phyloP scores from a whole-genome alignment of 1,140 invertebrate species.

The Anoplolepis gracilipes region DNA sequence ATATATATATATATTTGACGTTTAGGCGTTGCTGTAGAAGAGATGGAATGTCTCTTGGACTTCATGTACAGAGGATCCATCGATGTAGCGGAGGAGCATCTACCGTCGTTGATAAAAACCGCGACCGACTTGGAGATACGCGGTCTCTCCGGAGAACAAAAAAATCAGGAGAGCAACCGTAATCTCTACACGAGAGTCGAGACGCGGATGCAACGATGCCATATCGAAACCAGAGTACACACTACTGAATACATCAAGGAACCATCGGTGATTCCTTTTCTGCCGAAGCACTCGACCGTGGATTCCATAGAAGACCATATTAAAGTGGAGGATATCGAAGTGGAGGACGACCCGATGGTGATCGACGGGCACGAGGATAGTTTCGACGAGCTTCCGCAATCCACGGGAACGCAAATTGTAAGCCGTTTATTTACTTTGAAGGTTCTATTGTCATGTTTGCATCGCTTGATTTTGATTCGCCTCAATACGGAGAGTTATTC shows the following conservation, averaged over 20 bases:
- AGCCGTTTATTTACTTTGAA: slow-evolving; percentile 16
- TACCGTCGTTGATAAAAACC: slow-evolving; percentile 89
- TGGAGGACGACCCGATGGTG: slow-evolving; percentile 84
- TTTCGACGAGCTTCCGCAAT: slow-evolving; percentile 76
- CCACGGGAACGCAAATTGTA: slow-evolving; percentile 78
- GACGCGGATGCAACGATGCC: slow-evolving; percentile 73
- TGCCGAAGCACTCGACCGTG: slow-evolving; percentile 74
- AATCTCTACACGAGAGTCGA: slow-evolving; percentile 76
- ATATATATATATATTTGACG: too few relatives aligned
- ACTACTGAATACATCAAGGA: slow-evolving; percentile 79
- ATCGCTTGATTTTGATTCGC: background rate
- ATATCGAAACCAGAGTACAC: slow-evolving; percentile 77
- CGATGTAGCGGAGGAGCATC: slow-evolving; percentile 89
- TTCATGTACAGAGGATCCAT: slow-evolving; percentile 92
- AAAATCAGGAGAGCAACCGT: slow-evolving; percentile 73
- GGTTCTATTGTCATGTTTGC: background rate
- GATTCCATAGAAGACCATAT: slow-evolving; percentile 77
- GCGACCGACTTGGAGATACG: slow-evolving; percentile 89
- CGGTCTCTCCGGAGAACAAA: slow-evolving; percentile 84
- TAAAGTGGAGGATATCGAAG: slow-evolving; percentile 83
- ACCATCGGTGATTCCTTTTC: slow-evolving; percentile 64
- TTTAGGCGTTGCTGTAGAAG: slow-evolving; percentile 87
- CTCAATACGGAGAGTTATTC: too few relatives aligned
- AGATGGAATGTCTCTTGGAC: slow-evolving; percentile 90
- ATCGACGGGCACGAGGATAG: slow-evolving; percentile 80